phyloP scores from a whole-genome alignment of 2,113 vertebrate species.

The Strix uralensis region DNA sequence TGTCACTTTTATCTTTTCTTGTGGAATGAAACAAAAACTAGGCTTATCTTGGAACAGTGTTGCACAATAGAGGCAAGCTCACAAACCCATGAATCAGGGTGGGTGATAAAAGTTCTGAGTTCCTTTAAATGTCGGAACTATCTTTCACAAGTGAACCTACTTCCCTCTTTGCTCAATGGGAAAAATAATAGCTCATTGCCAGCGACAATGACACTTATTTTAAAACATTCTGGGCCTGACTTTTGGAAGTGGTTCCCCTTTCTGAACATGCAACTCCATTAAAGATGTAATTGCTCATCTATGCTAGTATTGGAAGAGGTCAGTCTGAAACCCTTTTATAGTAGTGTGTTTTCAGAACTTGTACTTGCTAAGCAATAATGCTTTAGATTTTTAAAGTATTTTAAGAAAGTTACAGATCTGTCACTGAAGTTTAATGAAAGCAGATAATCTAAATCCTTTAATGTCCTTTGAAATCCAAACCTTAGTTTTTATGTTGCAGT shows the following conservation, averaged over 20 bases:
- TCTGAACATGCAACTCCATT: neutral
- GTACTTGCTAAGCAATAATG: neutral
- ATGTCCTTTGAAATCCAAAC: neutral
- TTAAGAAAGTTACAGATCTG: neutral
- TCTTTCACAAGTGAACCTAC: neutral
- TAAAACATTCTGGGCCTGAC: neutral
- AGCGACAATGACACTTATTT: neutral
- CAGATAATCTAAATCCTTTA: neutral
- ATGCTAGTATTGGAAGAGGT: neutral
- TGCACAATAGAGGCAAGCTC: neutral
- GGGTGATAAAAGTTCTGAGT: neutral
- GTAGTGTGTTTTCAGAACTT: neutral
- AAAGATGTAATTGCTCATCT: neutral
- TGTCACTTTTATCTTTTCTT: neutral
- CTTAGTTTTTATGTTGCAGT: neutral
- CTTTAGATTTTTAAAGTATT: neutral
- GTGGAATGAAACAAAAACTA: neutral
- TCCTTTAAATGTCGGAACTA: neutral
- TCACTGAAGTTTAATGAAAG: neutral
- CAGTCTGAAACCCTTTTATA: neutral
- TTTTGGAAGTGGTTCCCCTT: neutral
- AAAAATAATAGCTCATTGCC: neutral
- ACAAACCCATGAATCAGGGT: neutral
- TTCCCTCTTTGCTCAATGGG: neutral
- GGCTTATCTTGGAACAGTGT: neutral